phyloP scores from a whole-genome alignment of 1,140 invertebrate genomes.

The Hylaeus anthracinus region DNA sequence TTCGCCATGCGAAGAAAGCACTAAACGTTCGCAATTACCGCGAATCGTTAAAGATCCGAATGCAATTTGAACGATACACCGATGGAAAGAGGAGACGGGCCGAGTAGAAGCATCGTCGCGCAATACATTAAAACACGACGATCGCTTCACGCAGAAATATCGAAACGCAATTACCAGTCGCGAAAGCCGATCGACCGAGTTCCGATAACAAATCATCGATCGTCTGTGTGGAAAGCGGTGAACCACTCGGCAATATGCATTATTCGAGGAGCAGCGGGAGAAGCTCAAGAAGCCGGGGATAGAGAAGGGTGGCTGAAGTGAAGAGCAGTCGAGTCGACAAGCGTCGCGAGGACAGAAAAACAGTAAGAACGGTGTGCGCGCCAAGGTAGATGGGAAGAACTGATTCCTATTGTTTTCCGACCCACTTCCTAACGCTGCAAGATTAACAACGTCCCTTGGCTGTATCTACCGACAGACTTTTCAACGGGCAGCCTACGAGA shows the following conservation, averaged over 20 bases:
- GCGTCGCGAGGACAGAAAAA: constrained; percentile 44
- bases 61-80: not conserved
- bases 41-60: too few species aligned
- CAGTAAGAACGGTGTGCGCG: constrained; percentile 27
- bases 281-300: constrained; percentile 30
- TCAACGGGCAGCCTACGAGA: constrained; percentile 42
- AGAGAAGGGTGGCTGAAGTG: constrained; percentile 40
- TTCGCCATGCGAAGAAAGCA: too few species aligned
- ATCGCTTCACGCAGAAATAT: not conserved
- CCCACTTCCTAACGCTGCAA: constrained; percentile 65
- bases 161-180: not conserved
- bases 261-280: constrained; percentile 15
- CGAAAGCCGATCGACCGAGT: not conserved
- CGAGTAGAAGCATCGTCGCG: not conserved
- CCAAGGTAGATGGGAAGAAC: constrained; percentile 49
- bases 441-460: constrained; percentile 60
- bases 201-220: not conserved
- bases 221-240: not conserved
- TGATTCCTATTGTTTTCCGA: constrained; percentile 67
- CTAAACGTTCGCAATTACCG: not conserved
- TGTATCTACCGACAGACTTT: constrained; percentile 59
- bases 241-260: constrained; percentile 12
- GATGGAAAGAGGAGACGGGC: too few species aligned
- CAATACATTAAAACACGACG: not conserved
- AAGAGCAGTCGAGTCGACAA: constrained; percentile 25